Percentiles rank a stretch among this genome's conserved stretches.
Conservation (phyloP, 2,113 vertebrate genomes). For the Gila orcuttii region DNA sequence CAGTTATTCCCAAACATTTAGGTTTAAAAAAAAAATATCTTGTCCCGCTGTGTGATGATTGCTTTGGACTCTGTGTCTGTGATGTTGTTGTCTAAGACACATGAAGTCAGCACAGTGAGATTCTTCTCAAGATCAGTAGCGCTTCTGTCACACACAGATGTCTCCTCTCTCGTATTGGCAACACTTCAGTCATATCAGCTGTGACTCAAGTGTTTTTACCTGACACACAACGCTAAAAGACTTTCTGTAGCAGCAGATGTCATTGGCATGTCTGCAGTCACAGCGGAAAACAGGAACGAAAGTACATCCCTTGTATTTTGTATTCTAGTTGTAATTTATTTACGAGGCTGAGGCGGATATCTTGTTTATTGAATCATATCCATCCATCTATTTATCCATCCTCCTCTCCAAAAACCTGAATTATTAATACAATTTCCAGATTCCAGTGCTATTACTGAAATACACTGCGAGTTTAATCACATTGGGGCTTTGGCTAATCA, state of each 20-base stretch:
- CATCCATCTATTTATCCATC: not conserved
- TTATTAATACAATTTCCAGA: not conserved
- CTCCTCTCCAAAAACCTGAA: not conserved
- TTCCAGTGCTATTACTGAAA: not conserved
- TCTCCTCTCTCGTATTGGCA: conserved; percentile 30
- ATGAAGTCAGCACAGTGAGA: not conserved
- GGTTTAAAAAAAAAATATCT: not conserved
- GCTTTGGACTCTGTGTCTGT: not conserved
- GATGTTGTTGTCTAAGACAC: not conserved
- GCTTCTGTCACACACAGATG: conserved; percentile 49
- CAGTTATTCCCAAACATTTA: not conserved
- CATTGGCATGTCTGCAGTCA: conserved; percentile 47
- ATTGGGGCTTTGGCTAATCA: not conserved
- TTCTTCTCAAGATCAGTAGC: not conserved
- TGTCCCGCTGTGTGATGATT: not conserved
- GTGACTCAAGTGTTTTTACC: conserved; percentile 62
- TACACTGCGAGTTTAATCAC: not conserved
- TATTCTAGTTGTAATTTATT: not conserved
- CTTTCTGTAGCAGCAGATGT: conserved; percentile 61
- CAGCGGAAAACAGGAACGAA: not conserved
- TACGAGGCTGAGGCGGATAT: not conserved
- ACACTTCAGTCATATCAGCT: conserved; percentile 53
- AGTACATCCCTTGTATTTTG: not conserved
- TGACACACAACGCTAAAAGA: conserved; percentile 42
- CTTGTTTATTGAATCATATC: conserved; percentile 8